phyloP scores from a whole-genome alignment of 2,113 vertebrate genomes.

The Toxostoma redivivum region DNA sequence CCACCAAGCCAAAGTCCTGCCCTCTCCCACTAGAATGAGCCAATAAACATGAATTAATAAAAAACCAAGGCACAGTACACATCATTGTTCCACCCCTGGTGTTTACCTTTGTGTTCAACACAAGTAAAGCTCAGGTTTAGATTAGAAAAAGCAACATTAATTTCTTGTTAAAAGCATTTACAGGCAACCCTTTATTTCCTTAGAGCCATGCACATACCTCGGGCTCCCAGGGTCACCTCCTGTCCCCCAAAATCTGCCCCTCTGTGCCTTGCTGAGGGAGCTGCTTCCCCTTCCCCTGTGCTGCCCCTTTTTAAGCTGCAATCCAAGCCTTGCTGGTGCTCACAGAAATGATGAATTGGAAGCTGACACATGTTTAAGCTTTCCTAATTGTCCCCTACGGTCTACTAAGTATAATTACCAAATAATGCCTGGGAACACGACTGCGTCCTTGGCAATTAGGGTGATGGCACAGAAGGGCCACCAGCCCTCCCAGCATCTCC shows the following conservation, averaged over 20 bases:
- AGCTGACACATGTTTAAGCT: neutral
- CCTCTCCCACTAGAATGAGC: neutral
- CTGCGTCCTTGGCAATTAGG: neutral
- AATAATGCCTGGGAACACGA: neutral
- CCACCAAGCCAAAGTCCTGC: neutral
- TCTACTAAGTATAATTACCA: neutral
- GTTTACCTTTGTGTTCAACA: neutral
- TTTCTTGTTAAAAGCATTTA: neutral
- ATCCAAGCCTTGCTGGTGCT: neutral
- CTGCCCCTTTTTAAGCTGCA: neutral
- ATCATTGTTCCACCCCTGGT: neutral
- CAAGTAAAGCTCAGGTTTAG: neutral
- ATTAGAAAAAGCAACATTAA: neutral
- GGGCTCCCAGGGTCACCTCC: neutral
- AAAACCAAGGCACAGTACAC: neutral
- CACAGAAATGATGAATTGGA: neutral
- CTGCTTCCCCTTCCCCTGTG: neutral
- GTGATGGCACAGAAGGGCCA: neutral
- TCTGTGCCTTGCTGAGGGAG: neutral
- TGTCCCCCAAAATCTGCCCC: neutral
- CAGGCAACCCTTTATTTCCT: neutral
- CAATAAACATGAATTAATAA: neutral
- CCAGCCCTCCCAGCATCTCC: neutral
- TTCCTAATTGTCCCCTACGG: neutral
- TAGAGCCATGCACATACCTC: fast-evolving